phyloP scores from a whole-genome alignment of 2,888 invertebrate species.

The Caenorhabditis afra region DNA sequence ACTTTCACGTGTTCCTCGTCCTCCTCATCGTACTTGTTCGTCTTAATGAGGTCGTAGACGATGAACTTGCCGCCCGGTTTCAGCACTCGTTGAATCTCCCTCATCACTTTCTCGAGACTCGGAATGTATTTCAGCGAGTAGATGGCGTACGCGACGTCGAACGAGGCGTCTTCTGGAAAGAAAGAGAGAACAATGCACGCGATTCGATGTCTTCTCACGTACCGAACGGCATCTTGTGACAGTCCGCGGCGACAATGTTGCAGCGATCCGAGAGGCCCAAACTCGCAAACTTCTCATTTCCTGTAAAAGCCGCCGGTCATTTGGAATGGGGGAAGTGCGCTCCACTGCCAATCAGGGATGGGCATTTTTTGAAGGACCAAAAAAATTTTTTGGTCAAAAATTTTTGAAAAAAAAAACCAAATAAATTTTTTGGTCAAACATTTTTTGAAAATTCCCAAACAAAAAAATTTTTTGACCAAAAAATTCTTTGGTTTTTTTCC shows the following conservation, averaged over 20 bases:
- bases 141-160: slow-evolving; percentile 78
- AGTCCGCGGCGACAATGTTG: slow-evolving; percentile 75
- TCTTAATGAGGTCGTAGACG: slow-evolving; percentile 79
- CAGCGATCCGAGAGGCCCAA: slow-evolving; percentile 64
- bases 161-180: slow-evolving; percentile 37
- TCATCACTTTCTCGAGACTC: slow-evolving; percentile 72
- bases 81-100: slow-evolving; percentile 74
- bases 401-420: too few species aligned
- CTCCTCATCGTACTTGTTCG: slow-evolving; percentile 72
- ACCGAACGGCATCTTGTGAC: slow-evolving; percentile 77
- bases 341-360: too few species aligned
- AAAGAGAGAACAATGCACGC: too few species aligned
- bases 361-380: too few species aligned
- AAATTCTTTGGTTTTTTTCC: too few species aligned
- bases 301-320: slow-evolving; percentile 35
- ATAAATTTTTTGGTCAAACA: too few species aligned
- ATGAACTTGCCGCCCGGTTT: slow-evolving; percentile 76
- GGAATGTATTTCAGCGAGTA: slow-evolving; percentile 79
- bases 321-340: too few species aligned
- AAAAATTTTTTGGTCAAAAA: too few species aligned
- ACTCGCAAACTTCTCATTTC: slow-evolving; percentile 56
- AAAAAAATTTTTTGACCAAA: too few species aligned
- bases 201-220: not conserved
- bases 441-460: too few species aligned
- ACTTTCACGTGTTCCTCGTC: slow-evolving; percentile 72